These are phyloP conservation scores for Pedicia rivosa DNA, from an alignment of 2,888 invertebrate genomes.

Conservation along the genomic window DNA sequence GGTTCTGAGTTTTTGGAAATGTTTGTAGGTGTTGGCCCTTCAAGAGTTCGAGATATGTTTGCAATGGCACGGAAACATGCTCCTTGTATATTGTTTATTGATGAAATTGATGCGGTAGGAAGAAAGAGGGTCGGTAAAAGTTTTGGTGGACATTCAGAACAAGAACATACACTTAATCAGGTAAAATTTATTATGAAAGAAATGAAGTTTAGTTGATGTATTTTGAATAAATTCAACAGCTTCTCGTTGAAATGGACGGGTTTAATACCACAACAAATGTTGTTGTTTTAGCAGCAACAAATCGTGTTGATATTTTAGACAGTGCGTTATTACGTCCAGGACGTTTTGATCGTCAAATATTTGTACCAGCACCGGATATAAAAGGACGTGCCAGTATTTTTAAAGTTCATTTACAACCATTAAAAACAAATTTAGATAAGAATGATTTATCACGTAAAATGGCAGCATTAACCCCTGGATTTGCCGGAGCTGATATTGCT, in stretches of 20 bases:
- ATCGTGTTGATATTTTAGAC: constrained; percentile 93
- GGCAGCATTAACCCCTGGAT: constrained; percentile 97
- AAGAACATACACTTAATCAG: constrained; percentile 97
- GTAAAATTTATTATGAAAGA: too few species aligned
- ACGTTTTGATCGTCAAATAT: constrained; percentile 96
- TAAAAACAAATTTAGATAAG: constrained; percentile 84
- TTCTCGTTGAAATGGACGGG: constrained; percentile 99
- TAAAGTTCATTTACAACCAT: constrained; percentile 72
- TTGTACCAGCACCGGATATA: constrained; percentile 94
- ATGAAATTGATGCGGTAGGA: constrained; percentile 99
- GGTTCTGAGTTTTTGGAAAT: constrained; percentile 99
- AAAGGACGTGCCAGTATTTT: constrained; percentile 84
- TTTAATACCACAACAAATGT: constrained; percentile 97
- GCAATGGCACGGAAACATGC: constrained; percentile 93
- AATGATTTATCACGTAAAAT: constrained; percentile 80
- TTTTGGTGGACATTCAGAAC: constrained; percentile 94
- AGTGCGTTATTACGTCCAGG: constrained; percentile 94
- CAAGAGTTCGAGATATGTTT: constrained; percentile 94
- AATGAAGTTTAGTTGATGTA: too few species aligned
- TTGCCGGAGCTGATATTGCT: constrained; percentile 98
- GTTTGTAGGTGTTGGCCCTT: constrained; percentile 98
- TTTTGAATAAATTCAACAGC: too few species aligned
- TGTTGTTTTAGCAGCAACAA: constrained; percentile 97
- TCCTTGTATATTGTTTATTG: constrained; percentile 97
- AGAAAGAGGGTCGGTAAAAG: constrained; percentile 81